These are phyloP conservation scores for Tetragnatha versicolor DNA, from an alignment of 1,140 invertebrate species.

Conservation along the genomic window DNA sequence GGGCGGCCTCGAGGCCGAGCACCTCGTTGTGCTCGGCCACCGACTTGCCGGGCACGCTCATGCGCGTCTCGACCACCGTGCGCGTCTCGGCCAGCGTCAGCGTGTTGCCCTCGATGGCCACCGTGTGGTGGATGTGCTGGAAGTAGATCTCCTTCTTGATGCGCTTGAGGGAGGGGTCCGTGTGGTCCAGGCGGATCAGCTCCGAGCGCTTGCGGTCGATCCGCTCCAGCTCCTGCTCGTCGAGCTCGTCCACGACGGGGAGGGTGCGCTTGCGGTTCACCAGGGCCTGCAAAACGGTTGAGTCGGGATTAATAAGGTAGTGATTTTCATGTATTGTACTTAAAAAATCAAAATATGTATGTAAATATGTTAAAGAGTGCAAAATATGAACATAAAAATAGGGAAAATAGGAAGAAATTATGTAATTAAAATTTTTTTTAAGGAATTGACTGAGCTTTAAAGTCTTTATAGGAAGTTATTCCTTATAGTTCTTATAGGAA, in stretches of 20 bases:
- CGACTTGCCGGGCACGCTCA: slow-evolving; percentile 92
- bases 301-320: no score
- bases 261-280: slow-evolving; percentile 83
- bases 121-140: slow-evolving; percentile 96
- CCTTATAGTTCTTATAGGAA: no score
- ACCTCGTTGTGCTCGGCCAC: slow-evolving; percentile 97
- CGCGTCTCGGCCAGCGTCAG: slow-evolving; percentile 93
- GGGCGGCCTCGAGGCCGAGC: slow-evolving; percentile 88
- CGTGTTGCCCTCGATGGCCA: slow-evolving; percentile 97
- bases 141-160: slow-evolving; percentile 95
- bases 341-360: no score
- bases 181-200: slow-evolving; percentile 80
- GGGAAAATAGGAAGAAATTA: no score
- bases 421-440: no score
- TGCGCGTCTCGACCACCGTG: slow-evolving; percentile 89
- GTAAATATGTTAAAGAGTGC: no score
- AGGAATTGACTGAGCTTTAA: no score
- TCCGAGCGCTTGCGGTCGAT: slow-evolving; percentile 88
- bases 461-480: no score
- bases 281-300: no score
- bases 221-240: slow-evolving; percentile 77
- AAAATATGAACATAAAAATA: no score
- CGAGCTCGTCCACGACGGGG: slow-evolving; percentile 88
- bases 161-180: slow-evolving; percentile 78
- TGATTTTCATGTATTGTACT: no score